A percentile compares a stretch with the other conserved stretches of the same genome.
These are phyloP conservation scores for Drosophila aff. DNA, from an alignment of 1,140 invertebrate species.

Conservation along the genomic window DNA sequence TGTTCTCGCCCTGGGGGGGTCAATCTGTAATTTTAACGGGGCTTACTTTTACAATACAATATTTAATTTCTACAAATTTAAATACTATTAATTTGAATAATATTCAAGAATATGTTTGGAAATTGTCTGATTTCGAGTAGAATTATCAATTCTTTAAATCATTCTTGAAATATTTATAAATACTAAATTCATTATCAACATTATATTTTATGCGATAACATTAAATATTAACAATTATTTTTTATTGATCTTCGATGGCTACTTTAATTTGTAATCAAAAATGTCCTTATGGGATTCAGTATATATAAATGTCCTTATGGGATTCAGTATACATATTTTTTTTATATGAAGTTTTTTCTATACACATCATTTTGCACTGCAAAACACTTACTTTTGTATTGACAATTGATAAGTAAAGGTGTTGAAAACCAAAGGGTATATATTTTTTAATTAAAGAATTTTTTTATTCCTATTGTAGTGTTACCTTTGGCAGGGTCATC, in stretches of 20 bases:
- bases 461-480: neutral
- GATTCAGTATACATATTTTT: neutral
- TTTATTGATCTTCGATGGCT: neutral
- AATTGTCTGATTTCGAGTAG: no score
- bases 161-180: neutral
- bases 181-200: no score
- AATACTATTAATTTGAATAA: neutral
- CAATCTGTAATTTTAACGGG: constrained; percentile 27
- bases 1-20: constrained; percentile 24
- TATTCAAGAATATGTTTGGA: neutral
- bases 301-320: neutral
- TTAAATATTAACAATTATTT: neutral
- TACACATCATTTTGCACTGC: neutral
- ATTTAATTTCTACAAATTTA: no score
- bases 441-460: neutral
- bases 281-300: neutral
- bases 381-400: no score
- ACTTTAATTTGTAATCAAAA: neutral
- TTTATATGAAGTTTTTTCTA: neutral
- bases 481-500: constrained; percentile 62
- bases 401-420: neutral
- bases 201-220: no score
- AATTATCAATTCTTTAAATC: neutral
- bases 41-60: neutral
- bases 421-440: neutral